These are phyloP conservation scores for Anarsia innoxiella DNA, from an alignment of 2,888 invertebrate species.

Conservation along the genomic window DNA sequence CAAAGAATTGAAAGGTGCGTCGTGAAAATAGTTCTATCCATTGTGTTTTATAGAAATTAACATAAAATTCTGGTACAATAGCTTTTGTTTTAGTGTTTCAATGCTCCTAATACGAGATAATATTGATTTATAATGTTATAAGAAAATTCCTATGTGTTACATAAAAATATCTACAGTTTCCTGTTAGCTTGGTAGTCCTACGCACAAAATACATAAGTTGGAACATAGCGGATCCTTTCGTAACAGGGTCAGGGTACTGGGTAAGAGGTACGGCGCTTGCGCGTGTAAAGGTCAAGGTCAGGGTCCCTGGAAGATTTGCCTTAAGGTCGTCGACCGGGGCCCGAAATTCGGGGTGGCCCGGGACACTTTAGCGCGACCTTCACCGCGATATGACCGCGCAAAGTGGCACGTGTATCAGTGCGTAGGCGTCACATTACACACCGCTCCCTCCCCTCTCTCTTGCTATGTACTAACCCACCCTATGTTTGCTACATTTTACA, in stretches of 20 bases:
- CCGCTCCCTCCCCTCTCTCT: too few relatives aligned
- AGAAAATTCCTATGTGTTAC: too few relatives aligned
- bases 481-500: too few relatives aligned
- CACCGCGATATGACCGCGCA: constrained; percentile 52
- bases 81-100: too few relatives aligned
- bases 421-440: constrained; percentile 34
- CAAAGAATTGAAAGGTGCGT: too few relatives aligned
- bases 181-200: constrained; percentile 15
- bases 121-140: too few relatives aligned
- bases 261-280: constrained; percentile 61
- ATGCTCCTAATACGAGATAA: too few relatives aligned
- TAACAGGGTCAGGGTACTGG: constrained; percentile 69
- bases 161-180: too few relatives aligned
- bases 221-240: constrained; percentile 46
- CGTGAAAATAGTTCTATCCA: too few relatives aligned
- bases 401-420: constrained; percentile 55
- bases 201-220: constrained; percentile 19
- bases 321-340: constrained; percentile 58
- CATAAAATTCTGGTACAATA: too few relatives aligned
- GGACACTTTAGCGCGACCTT: constrained; percentile 55
- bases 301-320: constrained; percentile 70
- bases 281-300: constrained; percentile 70
- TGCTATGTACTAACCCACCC: too few relatives aligned
- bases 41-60: too few relatives aligned
- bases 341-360: constrained; percentile 61